Evolutionary conservation across 2,113 vertebrate species (phyloP).

Genomic region (Rousettus leschenaultii): DNA sequence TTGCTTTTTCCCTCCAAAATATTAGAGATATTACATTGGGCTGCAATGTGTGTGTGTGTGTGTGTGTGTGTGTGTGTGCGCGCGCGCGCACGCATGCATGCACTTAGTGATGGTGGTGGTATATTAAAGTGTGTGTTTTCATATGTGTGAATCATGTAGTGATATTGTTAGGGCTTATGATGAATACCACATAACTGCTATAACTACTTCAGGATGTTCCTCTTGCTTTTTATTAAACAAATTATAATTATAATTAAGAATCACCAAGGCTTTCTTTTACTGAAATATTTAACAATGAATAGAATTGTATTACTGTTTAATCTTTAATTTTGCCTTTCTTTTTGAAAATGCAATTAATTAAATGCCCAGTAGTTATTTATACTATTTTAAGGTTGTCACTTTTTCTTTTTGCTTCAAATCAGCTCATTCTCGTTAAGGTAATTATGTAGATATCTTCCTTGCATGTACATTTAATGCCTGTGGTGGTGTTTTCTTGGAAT

Average conservation of each 20-base stretch:
- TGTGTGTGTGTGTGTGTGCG: neutral
- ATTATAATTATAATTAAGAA: slow-evolving; percentile 9
- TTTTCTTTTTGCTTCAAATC: neutral
- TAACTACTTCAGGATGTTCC: neutral
- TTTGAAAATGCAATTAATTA: neutral
- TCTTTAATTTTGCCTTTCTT: slow-evolving; percentile 20
- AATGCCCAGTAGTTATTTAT: neutral
- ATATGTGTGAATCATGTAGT: neutral
- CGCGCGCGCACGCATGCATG: too few species aligned
- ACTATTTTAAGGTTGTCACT: neutral
- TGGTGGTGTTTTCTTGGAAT: neutral
- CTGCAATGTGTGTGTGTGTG: neutral
- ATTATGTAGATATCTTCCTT: neutral
- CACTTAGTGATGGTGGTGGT: too few species aligned
- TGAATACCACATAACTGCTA: neutral
- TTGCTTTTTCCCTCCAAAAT: neutral
- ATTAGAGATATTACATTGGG: neutral
- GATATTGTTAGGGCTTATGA: neutral
- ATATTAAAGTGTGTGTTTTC: neutral
- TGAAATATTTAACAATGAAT: slow-evolving; percentile 35
- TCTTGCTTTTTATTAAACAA: neutral
- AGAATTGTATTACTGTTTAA: neutral
- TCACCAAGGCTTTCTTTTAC: neutral
- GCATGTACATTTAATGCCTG: neutral
- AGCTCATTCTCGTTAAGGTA: neutral